These are phyloP conservation scores for Gallinago solitaria DNA, from an alignment of 2,797 vertebrate species.

Conservation along the genomic window DNA sequence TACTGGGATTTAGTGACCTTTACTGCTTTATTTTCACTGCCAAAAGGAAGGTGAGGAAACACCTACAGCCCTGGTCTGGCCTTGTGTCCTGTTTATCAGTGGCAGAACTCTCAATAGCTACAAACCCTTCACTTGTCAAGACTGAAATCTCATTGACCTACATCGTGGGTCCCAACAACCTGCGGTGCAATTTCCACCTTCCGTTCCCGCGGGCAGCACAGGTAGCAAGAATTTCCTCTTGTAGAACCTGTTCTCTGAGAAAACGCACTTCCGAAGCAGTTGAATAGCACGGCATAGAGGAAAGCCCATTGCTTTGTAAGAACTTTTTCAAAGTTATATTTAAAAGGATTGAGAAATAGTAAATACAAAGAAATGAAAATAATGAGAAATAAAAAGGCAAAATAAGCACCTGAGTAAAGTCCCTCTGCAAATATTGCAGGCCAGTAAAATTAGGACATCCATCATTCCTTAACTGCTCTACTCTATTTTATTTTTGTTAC, in stretches of 20 bases:
- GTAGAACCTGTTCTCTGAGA: not conserved
- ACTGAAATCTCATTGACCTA: not conserved
- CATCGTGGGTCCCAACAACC: not conserved
- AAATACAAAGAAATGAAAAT: not conserved
- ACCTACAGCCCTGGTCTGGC: not conserved
- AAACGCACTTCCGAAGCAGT: rapidly evolving
- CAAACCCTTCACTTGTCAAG: not conserved
- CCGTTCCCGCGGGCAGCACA: not conserved
- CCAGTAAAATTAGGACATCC: not conserved
- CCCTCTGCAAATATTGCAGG: not conserved
- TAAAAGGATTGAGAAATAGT: not conserved
- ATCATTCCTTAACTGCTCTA: not conserved
- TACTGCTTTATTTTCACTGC: not conserved
- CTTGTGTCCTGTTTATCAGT: not conserved
- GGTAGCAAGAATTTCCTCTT: not conserved
- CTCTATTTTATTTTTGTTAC: not conserved
- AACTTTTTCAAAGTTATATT: not conserved
- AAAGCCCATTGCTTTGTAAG: not conserved
- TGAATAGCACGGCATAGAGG: not conserved
- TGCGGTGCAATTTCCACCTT: not conserved
- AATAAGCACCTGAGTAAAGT: not conserved
- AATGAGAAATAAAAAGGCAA: not conserved
- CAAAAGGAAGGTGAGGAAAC: not conserved
- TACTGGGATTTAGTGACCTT: not conserved
- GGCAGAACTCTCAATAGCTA: not conserved